These are phyloP conservation scores for Tetragnatha montana DNA, from an alignment of 2,888 invertebrate species.

Conservation along the genomic window DNA sequence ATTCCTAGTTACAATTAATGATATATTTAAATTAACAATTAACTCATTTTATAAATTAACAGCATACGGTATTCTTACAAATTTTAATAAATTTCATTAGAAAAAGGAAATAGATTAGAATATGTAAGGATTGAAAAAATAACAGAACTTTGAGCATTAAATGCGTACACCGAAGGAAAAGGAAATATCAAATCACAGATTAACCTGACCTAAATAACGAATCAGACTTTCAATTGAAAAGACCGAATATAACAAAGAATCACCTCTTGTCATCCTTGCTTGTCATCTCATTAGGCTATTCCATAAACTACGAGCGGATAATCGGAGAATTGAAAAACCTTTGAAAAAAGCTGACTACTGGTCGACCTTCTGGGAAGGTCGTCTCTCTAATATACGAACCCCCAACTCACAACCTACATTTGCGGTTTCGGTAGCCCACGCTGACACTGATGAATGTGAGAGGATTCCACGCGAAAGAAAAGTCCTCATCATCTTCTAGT, in stretches of 20 bases:
- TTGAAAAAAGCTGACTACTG: not conserved
- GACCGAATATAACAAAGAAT: not conserved
- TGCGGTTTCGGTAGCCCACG: conserved; percentile 54
- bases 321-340: not conserved
- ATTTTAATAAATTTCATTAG: too few species aligned
- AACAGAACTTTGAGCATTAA: too few species aligned
- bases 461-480: not conserved
- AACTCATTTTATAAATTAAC: too few species aligned
- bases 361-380: conserved; percentile 48
- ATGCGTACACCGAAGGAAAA: too few species aligned
- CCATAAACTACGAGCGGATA: not conserved
- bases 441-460: conserved; percentile 8
- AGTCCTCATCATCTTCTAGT: conserved; percentile 10
- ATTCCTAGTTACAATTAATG: too few species aligned
- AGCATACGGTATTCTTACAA: too few species aligned
- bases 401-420: conserved; percentile 43
- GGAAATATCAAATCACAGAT: too few species aligned
- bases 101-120: too few species aligned
- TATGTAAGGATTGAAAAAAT: too few species aligned
- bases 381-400: not conserved
- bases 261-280: not conserved
- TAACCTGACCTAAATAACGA: not conserved
- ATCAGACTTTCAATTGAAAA: not conserved
- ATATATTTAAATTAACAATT: too few species aligned
- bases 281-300: not conserved